These are phyloP conservation scores for Nematopogon swammerdamellus DNA, from an alignment of 2,888 invertebrate species.

Conservation along the genomic window DNA sequence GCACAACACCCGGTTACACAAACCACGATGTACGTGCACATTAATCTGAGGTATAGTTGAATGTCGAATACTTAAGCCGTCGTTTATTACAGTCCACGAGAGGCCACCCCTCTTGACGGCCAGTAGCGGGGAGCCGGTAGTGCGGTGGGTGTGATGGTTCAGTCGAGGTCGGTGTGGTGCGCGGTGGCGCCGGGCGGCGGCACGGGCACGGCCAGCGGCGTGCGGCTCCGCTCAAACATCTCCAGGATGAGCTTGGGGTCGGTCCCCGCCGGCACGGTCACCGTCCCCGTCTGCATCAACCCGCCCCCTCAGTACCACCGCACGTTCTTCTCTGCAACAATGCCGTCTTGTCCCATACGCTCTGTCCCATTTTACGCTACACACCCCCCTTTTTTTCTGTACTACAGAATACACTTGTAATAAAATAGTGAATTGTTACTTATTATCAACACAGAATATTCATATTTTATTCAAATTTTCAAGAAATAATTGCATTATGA, in stretches of 20 bases:
- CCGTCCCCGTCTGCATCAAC: constrained; percentile 43
- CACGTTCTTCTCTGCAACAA: constrained; percentile 40
- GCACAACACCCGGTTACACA: too few species aligned
- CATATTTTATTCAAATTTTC: too few species aligned
- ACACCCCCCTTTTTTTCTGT: too few species aligned
- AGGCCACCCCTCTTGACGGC: too few species aligned
- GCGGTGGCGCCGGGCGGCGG: constrained; percentile 27
- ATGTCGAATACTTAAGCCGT: background rate
- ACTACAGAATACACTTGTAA: too few species aligned
- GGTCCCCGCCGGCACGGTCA: constrained; percentile 52
- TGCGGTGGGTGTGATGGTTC: background rate
- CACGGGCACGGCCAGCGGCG: constrained; percentile 39
- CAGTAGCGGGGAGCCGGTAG: too few species aligned
- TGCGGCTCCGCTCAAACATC: constrained; percentile 52
- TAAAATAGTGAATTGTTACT: too few species aligned
- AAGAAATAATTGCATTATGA: too few species aligned
- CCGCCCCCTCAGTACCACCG: constrained; percentile 36
- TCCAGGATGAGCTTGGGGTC: constrained; percentile 54
- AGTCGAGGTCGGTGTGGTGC: constrained; percentile 15
- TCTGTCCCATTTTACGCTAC: too few species aligned
- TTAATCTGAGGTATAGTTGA: background rate
- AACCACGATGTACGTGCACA: too few species aligned
- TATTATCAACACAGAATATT: too few species aligned
- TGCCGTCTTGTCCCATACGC: constrained; percentile 19
- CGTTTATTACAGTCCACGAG: too few species aligned